A percentile compares a stretch with the other conserved stretches of the same genome.
Conservation (phyloP, 2,797 vertebrate genomes). For the Acipenser oxyrinchus region DNA sequence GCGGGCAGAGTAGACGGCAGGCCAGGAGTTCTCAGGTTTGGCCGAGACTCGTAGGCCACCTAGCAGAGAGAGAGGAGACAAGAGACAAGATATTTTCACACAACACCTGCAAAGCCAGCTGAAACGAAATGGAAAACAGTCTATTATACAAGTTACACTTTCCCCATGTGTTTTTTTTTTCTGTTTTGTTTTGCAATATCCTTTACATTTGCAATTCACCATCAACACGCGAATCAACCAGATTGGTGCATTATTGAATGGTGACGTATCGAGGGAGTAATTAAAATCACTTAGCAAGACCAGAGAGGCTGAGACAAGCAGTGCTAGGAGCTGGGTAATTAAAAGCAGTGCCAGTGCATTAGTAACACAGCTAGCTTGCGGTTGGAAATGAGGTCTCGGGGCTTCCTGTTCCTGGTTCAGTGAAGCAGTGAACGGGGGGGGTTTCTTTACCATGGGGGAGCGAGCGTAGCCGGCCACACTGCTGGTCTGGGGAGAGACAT, state of each 20-base stretch:
- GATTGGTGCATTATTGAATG: no score
- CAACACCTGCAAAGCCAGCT: neutral
- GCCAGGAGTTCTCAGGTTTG: slow-evolving; percentile 69
- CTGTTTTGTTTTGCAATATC: neutral
- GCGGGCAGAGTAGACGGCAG: slow-evolving; percentile 68
- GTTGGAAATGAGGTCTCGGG: no score
- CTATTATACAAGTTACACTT: no score
- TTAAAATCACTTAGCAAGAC: no score
- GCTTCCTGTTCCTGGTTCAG: no score
- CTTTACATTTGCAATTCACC: no score
- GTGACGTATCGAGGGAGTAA: no score
- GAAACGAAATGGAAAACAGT: neutral
- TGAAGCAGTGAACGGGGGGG: neutral
- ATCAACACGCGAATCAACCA: no score
- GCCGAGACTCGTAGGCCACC: slow-evolving; percentile 80
- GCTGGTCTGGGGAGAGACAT: slow-evolving; percentile 76
- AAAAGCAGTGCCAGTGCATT: no score
- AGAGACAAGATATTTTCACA: neutral
- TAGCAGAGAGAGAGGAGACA: slow-evolving; percentile 32
- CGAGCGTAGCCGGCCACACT: slow-evolving; percentile 64
- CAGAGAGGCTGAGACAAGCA: no score
- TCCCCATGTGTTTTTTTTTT: neutral
- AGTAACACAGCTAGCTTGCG: no score
- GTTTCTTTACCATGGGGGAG: slow-evolving; percentile 70
- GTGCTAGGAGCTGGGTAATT: no score